Conservation (phyloP, 2,888 invertebrate genomes). For the Lutraria lutraria region DNA sequence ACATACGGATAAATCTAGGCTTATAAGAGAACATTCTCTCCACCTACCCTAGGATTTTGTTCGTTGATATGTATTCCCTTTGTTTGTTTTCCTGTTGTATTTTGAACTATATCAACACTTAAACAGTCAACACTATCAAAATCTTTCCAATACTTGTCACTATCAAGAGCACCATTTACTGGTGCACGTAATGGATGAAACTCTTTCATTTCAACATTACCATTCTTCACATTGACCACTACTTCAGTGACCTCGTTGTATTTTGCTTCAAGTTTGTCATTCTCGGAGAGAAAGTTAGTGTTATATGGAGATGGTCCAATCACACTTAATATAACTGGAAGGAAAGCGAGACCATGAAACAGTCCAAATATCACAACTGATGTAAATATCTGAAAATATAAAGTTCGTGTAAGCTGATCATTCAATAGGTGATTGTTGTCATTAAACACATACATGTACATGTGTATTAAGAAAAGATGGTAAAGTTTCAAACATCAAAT, state of each 20-base stretch:
- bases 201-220: constrained; percentile 37
- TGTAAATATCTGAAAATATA: constrained; percentile 89
- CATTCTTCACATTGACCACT: constrained; percentile 15
- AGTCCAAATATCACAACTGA: constrained; percentile 92
- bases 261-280: constrained; percentile 34
- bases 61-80: constrained; percentile 19
- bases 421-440: too few species aligned
- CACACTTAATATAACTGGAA: constrained; percentile 92
- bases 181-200: constrained; percentile 25
- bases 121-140: constrained; percentile 30
- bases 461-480: too few species aligned
- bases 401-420: background rate
- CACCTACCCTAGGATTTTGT: constrained; percentile 56
- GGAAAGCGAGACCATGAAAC: constrained; percentile 92
- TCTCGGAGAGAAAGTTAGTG: constrained; percentile 53
- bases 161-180: constrained; percentile 24
- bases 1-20: too few species aligned
- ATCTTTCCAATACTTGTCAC: constrained; percentile 37
- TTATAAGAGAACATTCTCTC: too few species aligned
- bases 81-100: background rate
- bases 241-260: constrained; percentile 22
- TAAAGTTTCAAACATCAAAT: too few species aligned
- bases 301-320: constrained; percentile 89
- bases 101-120: constrained; percentile 52
- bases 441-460: too few species aligned